These are phyloP conservation scores for Chalcosyrphus nemorum DNA, from an alignment of 2,888 invertebrate genomes.

Conservation along the genomic window DNA sequence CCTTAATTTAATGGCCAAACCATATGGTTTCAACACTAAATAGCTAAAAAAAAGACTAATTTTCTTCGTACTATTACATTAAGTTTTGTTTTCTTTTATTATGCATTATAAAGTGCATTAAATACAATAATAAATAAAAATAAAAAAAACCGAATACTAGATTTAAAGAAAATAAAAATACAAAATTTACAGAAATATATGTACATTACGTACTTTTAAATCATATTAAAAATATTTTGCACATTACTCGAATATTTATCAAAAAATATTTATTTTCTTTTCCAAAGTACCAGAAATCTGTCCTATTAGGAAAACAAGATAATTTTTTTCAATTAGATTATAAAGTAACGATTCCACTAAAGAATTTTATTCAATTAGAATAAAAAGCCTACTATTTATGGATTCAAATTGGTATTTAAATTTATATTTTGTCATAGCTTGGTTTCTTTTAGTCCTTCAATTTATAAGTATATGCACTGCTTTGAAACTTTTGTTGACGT, in stretches of 20 bases:
- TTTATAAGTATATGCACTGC: too few species aligned
- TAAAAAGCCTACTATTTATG: too few species aligned
- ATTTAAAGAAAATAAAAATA: background rate
- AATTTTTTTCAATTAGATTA: background rate
- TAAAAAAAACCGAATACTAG: slow-evolving; percentile 10
- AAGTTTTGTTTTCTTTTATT: background rate
- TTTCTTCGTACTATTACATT: background rate
- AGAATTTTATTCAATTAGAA: too few species aligned
- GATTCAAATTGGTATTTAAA: too few species aligned
- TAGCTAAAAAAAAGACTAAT: background rate
- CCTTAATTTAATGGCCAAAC: too few species aligned
- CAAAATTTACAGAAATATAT: slow-evolving; percentile 6
- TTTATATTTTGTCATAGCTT: too few species aligned
- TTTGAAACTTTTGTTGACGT: too few species aligned
- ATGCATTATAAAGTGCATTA: slow-evolving; percentile 22
- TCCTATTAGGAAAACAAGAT: slow-evolving; percentile 22
- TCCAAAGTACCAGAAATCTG: background rate
- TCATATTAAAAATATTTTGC: background rate
- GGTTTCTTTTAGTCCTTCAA: too few species aligned
- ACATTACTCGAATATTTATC: background rate
- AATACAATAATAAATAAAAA: slow-evolving; percentile 1
- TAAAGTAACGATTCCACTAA: too few species aligned
- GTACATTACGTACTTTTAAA: slow-evolving; percentile 3
- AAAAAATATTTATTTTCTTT: background rate
- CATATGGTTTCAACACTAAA: too few species aligned